Evolutionary conservation across 2,888 invertebrate species (phyloP), one percentile per base, ranked within the genome.

Genomic region (Eilema caniola): DNA sequence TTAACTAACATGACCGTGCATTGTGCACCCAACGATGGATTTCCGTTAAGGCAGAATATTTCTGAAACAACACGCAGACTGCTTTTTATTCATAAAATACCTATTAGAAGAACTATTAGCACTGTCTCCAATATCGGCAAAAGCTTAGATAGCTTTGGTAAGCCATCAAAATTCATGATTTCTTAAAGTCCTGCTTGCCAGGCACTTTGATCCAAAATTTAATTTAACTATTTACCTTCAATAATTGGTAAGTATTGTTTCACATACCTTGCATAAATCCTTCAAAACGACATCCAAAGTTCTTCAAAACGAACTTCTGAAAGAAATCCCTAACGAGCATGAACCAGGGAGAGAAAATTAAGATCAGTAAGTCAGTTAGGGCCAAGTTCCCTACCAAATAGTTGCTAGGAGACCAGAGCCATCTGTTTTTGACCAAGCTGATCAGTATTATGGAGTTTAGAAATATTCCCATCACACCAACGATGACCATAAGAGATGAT

Each of bases 301-400:
- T 92, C 24, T 97, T 97, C 71, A 98, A 90, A 76, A 97, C 95
- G 88, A 97, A 98, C 82, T 97, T 97, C 91, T 98, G 98, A 84
- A 96, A 97, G 83, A 98, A 96, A 87, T 98, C 97, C 61, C 96
- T 95, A 20, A 97, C 96, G 75, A 98, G 92, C 91, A 97, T 97
- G 83, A 98, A 96, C 96, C 97, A 97, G 0, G 98, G 97, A 68
- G 97, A 97, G 14, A 97, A 91, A 0, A 97, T 74, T 5, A 97
- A 88, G 0, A 97, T 96, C 1, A 96, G 84, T 24, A 97, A 90
- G 88, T 98, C 98, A 0, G 97, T 97, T 0, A 96, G 84, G 0
- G 98, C 97, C 96, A 98, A 96, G 83, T 98, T 98, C 59, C 96
- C 97, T 33, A 98, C 96, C 65, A 98, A 93, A 53, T 97, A 93